phyloP scores from a whole-genome alignment of 1,140 invertebrate species.

The Doryteuthis pealeii region DNA sequence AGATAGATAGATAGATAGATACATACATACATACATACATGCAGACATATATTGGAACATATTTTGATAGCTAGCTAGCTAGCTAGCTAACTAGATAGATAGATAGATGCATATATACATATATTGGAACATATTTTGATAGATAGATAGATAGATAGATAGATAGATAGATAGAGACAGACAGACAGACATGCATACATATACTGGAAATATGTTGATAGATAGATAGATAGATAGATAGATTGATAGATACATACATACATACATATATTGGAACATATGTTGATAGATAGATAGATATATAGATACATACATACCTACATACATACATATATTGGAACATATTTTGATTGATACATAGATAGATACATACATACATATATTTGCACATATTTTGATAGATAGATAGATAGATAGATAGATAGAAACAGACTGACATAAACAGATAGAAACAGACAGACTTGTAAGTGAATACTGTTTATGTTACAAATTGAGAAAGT shows the following conservation, averaged over 20 bases:
- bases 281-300: no score
- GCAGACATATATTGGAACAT: neutral
- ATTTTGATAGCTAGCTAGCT: no score
- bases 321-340: no score
- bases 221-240: no score
- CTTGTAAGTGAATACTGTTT: no score
- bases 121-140: conserved; percentile 27
- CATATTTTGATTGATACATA: conserved; percentile 23
- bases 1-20: neutral
- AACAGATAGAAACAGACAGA: neutral
- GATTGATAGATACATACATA: conserved; percentile 18
- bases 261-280: conserved; percentile 15
- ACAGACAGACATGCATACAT: no score
- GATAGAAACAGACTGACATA: neutral
- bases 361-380: conserved; percentile 12
- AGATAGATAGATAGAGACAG: conserved; percentile 12
- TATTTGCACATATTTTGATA: neutral
- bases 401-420: conserved; percentile 8
- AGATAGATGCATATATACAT: conserved; percentile 15
- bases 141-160: neutral
- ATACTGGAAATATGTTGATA: no score
- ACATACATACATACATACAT: neutral
- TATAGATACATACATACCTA: no score
- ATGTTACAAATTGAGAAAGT: no score
- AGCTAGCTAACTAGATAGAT: neutral